Evolutionary conservation across 2,797 vertebrate species (phyloP).

Genomic region (Vultur gryphus): DNA sequence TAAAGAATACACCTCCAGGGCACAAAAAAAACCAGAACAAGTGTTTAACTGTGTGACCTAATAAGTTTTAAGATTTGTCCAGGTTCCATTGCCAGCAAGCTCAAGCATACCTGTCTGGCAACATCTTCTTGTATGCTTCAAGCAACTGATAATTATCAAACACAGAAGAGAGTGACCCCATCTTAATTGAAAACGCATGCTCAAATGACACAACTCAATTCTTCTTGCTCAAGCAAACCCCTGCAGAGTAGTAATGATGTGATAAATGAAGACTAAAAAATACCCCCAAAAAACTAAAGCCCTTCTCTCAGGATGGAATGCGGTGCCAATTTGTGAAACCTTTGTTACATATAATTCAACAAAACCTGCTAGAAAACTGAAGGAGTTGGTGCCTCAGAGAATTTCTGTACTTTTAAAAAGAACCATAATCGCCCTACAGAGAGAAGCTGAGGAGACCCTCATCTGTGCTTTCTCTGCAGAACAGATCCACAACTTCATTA

Average conservation of each 20-base stretch:
- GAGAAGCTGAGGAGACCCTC: background rate
- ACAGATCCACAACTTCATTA: conserved; percentile 62
- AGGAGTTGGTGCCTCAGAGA: background rate
- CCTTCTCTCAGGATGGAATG: background rate
- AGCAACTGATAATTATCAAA: conserved; percentile 13
- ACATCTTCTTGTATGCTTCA: background rate
- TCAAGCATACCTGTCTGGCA: background rate
- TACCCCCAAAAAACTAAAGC: background rate
- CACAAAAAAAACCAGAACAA: background rate
- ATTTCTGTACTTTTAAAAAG: conserved; percentile 33
- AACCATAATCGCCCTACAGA: conserved; percentile 3
- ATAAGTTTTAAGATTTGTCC: background rate
- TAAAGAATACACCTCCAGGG: background rate
- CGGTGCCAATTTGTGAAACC: background rate
- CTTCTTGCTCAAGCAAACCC: background rate
- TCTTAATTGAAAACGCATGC: conserved; percentile 19
- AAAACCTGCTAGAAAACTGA: conserved; percentile 34
- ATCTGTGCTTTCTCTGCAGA: conserved; percentile 12
- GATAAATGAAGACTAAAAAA: background rate
- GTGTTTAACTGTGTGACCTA: background rate
- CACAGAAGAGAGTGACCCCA: background rate
- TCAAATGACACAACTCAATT: background rate
- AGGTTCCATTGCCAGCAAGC: background rate
- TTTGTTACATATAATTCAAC: conserved; percentile 24
- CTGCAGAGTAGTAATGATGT: conserved; percentile 40